Percentiles rank a stretch among this genome's conserved stretches.
These are phyloP conservation scores for Sebastes iracundus DNA, from an alignment of 2,797 vertebrate species.

Conservation along the genomic window DNA sequence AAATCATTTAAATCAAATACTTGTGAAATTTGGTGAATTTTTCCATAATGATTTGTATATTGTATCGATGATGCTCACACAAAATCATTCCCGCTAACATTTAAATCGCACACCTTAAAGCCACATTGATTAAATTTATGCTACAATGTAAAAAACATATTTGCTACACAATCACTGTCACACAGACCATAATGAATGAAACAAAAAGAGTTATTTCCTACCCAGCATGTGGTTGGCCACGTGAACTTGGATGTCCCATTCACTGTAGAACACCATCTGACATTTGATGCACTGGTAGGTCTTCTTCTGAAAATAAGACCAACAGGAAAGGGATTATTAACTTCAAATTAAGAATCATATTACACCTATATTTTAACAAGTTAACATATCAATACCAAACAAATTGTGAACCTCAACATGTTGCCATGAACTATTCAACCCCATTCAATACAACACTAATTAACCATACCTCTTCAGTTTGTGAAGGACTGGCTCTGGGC, in stretches of 20 bases:
- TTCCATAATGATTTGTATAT: constrained; percentile 28
- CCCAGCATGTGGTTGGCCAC: constrained; percentile 99
- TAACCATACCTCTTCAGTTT: constrained; percentile 93
- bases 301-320: constrained; percentile 91
- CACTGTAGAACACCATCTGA: constrained; percentile 99
- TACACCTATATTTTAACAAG: not conserved
- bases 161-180: constrained; percentile 33
- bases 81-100: constrained; percentile 37
- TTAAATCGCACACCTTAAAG: constrained; percentile 42
- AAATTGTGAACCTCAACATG: not conserved
- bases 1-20: constrained; percentile 24
- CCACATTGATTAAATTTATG: constrained; percentile 32
- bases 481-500: constrained; percentile 96
- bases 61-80: constrained; percentile 25
- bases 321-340: constrained; percentile 1
- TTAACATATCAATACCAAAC: not conserved
- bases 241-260: constrained; percentile 99
- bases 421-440: not conserved
- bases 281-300: constrained; percentile 99
- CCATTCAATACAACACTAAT: not conserved
- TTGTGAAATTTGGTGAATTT: constrained; percentile 37
- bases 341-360: not conserved
- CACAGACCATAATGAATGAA: constrained; percentile 43
- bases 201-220: constrained; percentile 80
- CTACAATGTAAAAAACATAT: constrained; percentile 30